Evolutionary conservation across 2,888 invertebrate species (phyloP).

Genomic region (Drosophila melanosoma): DNA sequence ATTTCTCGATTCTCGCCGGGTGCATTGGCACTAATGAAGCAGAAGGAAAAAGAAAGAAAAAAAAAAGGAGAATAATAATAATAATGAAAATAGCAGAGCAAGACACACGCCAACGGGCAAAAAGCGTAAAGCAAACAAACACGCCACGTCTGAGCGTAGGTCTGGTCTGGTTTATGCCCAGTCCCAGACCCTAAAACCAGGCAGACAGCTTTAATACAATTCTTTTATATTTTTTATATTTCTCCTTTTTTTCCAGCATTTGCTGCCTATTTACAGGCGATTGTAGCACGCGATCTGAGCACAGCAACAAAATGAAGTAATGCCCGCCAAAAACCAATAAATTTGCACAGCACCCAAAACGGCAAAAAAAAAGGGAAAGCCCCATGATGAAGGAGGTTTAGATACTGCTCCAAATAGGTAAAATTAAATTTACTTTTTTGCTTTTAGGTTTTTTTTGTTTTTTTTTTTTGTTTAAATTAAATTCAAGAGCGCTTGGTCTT

Average conservation of each 20-base stretch:
- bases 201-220: slow-evolving; percentile 68
- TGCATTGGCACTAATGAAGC: slow-evolving; percentile 76
- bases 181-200: slow-evolving; percentile 18
- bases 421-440: slow-evolving; percentile 4
- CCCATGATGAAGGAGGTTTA: slow-evolving; percentile 41
- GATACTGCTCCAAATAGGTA: slow-evolving; percentile 33
- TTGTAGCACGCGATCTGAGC: slow-evolving; percentile 71
- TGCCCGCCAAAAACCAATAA: slow-evolving; percentile 70
- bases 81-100: slow-evolving; percentile 30
- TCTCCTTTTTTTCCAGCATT: slow-evolving; percentile 15
- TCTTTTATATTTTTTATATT: slow-evolving; percentile 25
- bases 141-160: slow-evolving; percentile 63
- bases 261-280: slow-evolving; percentile 70
- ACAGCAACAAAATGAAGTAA: slow-evolving; percentile 51
- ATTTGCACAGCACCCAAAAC: slow-evolving; percentile 55
- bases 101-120: slow-evolving; percentile 45
- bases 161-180: slow-evolving; percentile 54
- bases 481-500: slow-evolving; percentile 1
- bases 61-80: slow-evolving; percentile 22
- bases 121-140: slow-evolving; percentile 75
- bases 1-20: slow-evolving; percentile 44
- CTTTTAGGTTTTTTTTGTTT: background rate
- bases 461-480: slow-evolving; percentile 8
- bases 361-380: slow-evolving; percentile 39
- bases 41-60: slow-evolving; percentile 21